Evolutionary conservation across 2,888 invertebrate genomes (phyloP), one percentile per base, ranked within the genome.

Genomic region (Pherbina coryleti): DNA sequence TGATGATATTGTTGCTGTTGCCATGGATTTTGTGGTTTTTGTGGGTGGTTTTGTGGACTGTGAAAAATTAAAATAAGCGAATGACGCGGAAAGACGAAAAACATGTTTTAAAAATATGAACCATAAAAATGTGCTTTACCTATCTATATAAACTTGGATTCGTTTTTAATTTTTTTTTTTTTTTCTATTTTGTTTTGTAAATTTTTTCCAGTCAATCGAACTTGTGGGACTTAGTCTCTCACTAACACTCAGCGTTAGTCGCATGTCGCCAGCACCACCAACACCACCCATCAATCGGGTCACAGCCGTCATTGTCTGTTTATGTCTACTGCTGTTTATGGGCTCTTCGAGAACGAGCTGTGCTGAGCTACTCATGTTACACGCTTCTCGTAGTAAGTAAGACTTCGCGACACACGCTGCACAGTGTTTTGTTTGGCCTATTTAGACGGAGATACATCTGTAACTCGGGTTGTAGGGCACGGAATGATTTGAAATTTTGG

Each of bases 141-240:
- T 44, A 44, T 14, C 14, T 44, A 11, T 44, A 44, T 44, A 44
- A n/a, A 44, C 44, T 8, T 8, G 7, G 37, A 8, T 44, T 44
- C 5, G 3, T 31, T 31, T 31, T 31, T 31, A 5, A 3, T 31
- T 44, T 44, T 44, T 44, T 44, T 14, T 7, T 11, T 44, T 44
- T 44, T 44, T 44, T 44, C 44, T 1, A 11, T 14, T 44, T 14
- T 44, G 14, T 60, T 60, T 60, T 60, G 44, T 60, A 28, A 22
- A 60, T 28, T 60, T 60, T n/a, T 60, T 60, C 60, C 60, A 60
- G 60, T 60, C 60, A 60, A 60, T 60, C 60, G 60, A 60, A 60
- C 25, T 60, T 60, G 28, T 28, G 25, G 60, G 28, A 60, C 28
- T 60, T 28, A 28, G 25, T 60, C 28, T 25, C 22, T 22, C 4